Evolutionary conservation across 2,113 vertebrate species (phyloP), one percentile per base, ranked within the genome.

Genomic region (Hyla sarda): DNA sequence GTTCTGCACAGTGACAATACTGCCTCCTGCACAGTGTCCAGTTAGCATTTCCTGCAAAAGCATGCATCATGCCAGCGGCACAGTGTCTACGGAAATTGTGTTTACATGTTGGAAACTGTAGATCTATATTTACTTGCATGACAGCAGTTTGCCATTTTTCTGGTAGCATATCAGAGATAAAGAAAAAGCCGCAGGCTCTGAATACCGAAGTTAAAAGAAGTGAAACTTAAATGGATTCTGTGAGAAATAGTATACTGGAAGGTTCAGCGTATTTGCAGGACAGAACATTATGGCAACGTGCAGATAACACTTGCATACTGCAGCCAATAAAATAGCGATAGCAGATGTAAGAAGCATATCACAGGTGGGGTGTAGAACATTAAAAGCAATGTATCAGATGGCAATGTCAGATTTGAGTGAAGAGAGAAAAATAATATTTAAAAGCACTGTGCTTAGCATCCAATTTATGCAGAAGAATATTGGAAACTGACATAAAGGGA

Each of bases 271-370:
- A 81, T 82, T 87, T 82, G 67, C 67, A 81, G 85, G 77, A 72
- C 67, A 69, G 72, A 80, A 86, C 84, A 86, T 86, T 80, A 80
- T 80, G 50, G 84, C 34, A 62, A 45, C 9, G 67, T 34, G 78
- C 50, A 82, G 85, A 87, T 87, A 87, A 87, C 50, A 34, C 77
- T 62, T 74, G 16, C 72, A 32, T 50, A 71, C 71, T 77, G 48
- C 60, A 54, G 67, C 77, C 78, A 87, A 87, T 82, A 87, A 71
- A 74, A 73, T 62, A 74, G 77, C 60, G 78, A 81, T 82, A 82
- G 79, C 85, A 87, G 85, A 87, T 87, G 85, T 87, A 87, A 82
- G 78, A 87, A 72, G 25, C 79, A 87, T 73, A 74, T 47, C 78
- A 74, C 85, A 87, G 85, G 85, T 87, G 85, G 77, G 75, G 67